Percentiles rank a stretch among this genome's conserved stretches.
Conservation (phyloP, 2,797 vertebrate species). For the Enteromius unitaeniatus region DNA sequence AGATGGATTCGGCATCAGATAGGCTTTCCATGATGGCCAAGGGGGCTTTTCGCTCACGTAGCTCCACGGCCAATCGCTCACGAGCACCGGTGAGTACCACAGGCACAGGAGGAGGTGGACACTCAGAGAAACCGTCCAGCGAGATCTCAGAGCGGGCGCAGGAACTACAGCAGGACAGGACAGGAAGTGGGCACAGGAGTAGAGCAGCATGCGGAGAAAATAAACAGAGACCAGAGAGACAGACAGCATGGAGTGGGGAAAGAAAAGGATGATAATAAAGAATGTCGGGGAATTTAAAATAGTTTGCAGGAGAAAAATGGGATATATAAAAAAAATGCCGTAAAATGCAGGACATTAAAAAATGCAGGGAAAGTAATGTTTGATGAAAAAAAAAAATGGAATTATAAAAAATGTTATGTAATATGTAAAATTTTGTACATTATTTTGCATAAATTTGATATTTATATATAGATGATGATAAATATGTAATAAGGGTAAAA, state of each 20-base stretch:
- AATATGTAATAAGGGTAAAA: neutral
- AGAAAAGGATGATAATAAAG: conserved; percentile 43
- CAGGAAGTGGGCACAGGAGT: conserved; percentile 7
- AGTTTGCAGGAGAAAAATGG: neutral
- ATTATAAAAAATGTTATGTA: neutral
- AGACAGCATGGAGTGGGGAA: neutral
- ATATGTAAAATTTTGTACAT: neutral
- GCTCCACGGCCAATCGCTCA: conserved; percentile 89
- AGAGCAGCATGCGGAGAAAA: neutral
- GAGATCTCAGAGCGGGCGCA: conserved; percentile 96
- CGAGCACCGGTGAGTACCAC: conserved; percentile 91
- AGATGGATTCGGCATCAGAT: conserved; percentile 95
- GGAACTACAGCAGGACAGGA: conserved; percentile 78
- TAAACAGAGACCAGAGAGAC: neutral
- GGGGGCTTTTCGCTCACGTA: conserved; percentile 91
- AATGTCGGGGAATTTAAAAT: neutral
- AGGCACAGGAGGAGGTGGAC: conserved; percentile 90
- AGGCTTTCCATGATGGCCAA: conserved; percentile 97
- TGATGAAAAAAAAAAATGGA: neutral
- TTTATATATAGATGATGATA: neutral
- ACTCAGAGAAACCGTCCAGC: conserved; percentile 95
- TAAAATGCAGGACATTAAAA: neutral
- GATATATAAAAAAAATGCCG: neutral
- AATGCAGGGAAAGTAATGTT: neutral
- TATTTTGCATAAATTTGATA: neutral